Conservation (phyloP, 2,113 vertebrate species). For the Chaenocephalus aceratus region DNA sequence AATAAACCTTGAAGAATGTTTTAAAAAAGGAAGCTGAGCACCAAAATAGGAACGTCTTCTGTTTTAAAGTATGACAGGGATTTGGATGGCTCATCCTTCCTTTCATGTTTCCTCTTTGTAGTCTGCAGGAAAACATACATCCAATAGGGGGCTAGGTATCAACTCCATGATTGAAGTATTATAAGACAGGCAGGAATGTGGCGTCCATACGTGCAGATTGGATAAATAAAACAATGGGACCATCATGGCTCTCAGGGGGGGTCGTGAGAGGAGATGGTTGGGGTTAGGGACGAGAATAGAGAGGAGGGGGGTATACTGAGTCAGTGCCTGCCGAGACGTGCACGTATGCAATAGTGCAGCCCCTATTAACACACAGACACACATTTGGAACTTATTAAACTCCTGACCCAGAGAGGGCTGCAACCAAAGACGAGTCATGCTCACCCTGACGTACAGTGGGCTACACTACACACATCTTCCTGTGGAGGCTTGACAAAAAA, state of each 20-base stretch:
- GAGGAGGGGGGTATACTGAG: conserved; percentile 37
- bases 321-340: conserved; percentile 52
- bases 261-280: conserved; percentile 49
- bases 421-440: conserved; percentile 55
- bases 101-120: conserved; percentile 43
- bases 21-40: conserved; percentile 57
- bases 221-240: conserved; percentile 75
- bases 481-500: conserved; percentile 13
- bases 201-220: conserved; percentile 70
- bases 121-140: conserved; percentile 57
- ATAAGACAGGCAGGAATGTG: conserved; percentile 39
- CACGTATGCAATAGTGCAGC: conserved; percentile 64
- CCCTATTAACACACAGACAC: conserved; percentile 34
- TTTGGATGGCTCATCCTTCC: conserved; percentile 70
- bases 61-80: conserved; percentile 61
- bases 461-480: conserved; percentile 33
- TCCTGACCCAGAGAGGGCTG: conserved; percentile 63
- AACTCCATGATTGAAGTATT: conserved; percentile 5
- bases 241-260: conserved; percentile 45
- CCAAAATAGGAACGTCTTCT: conserved; percentile 54
- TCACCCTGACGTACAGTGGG: conserved; percentile 45
- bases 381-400: conserved; percentile 82
- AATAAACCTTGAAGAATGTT: conserved; percentile 56
- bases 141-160: conserved; percentile 9
- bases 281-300: conserved; percentile 31